Percentiles rank a stretch among this genome's conserved stretches.
These are phyloP conservation scores for Carcharodon carcharias DNA, from an alignment of 2,797 vertebrate species.

Conservation along the genomic window DNA sequence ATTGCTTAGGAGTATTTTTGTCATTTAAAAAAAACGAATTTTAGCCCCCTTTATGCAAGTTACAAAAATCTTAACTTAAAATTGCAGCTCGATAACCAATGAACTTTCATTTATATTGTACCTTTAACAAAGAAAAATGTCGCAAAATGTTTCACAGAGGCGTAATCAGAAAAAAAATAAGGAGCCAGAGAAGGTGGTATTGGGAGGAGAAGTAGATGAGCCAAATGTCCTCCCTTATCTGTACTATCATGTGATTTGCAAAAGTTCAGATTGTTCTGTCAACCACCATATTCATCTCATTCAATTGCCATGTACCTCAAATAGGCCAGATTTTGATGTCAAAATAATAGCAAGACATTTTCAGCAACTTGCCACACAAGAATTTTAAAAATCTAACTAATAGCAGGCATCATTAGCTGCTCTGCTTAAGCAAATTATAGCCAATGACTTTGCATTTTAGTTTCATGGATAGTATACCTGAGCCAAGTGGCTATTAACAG, in stretches of 20 bases:
- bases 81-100: neutral
- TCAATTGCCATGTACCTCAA: slow-evolving; percentile 60
- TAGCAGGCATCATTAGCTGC: neutral
- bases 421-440: neutral
- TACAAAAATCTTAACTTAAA: neutral
- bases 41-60: neutral
- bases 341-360: neutral
- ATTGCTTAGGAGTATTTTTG: neutral
- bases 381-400: neutral
- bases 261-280: neutral
- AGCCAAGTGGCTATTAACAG: neutral
- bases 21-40: neutral
- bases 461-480: neutral
- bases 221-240: neutral
- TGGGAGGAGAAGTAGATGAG: neutral
- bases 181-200: neutral
- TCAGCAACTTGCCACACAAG: neutral
- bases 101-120: neutral
- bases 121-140: neutral
- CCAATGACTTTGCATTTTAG: neutral
- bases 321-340: neutral
- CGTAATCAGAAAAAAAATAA: neutral
- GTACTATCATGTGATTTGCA: neutral
- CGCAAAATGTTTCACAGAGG: neutral
- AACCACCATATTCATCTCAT: slow-evolving; percentile 44